Evolutionary conservation across 2,888 invertebrate genomes (phyloP), one percentile per base, ranked within the genome.

Genomic region (Galerucella pusilla): DNA sequence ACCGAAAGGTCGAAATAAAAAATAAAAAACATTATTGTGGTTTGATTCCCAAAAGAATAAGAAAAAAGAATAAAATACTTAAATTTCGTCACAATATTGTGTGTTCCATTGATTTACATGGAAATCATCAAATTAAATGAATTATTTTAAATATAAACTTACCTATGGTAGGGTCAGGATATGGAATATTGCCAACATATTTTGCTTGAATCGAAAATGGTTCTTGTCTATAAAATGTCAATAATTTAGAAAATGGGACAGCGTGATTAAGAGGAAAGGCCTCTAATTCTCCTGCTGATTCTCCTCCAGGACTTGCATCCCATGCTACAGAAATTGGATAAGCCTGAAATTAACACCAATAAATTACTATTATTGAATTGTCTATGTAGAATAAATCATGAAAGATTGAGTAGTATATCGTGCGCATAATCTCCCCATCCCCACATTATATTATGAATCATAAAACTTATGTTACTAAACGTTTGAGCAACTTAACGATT

Each of bases 181-280:
- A 95, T 45, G 95, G 94, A 79, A 95, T 91, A 81, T 89, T 90
- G 75, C 92, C 91, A 20, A 92, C 90, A 87, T 99, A 99, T 84
- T 92, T 92, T 7, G 97, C 97, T 77, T 93, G 93, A 81, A 99
- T 91, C 78, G 92, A 90, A 88, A 99, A 98, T 5, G 97, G 94
- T 83, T 94, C 96, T 83, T 93, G 94, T 80, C 97, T 92, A 88
- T 94, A 96, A 88, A 99, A 95, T 0, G 98, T 97, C 80, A 99
- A 89, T 91, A 98, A 93, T 87, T 97, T 97, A 14, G 97, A 95
- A 88, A 96, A 97, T 14, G 99, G 99, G 71, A 97, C 93, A 7
- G 93, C 89, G 87, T 99, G 98, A 88, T 96, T 96, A 71, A 92
- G 90, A 0, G 94, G 94, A 88, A 98, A 99, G 46, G 97, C 96